phyloP scores from a whole-genome alignment of 2,113 vertebrate species.

The Psittacus erithacus region DNA sequence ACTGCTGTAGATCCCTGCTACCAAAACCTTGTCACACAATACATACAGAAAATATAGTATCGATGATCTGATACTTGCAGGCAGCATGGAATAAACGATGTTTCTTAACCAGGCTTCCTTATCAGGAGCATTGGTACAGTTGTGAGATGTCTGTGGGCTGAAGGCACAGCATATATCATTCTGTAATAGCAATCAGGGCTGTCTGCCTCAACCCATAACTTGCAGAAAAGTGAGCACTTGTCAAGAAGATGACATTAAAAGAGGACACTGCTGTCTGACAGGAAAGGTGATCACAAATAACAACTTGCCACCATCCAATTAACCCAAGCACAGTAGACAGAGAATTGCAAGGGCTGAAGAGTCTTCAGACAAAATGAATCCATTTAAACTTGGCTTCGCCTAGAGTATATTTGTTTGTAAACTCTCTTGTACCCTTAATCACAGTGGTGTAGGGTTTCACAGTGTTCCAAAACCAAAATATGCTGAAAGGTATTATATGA shows the following conservation, averaged over 20 bases:
- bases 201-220: background rate
- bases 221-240: background rate
- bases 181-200: background rate
- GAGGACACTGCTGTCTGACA: background rate
- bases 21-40: background rate
- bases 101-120: background rate
- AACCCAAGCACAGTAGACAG: background rate
- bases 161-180: background rate
- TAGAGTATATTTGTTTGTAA: background rate
- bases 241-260: background rate
- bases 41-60: background rate
- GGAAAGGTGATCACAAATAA: slow-evolving; percentile 22
- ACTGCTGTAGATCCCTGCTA: background rate
- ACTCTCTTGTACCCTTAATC: background rate
- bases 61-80: background rate
- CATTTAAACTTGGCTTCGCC: background rate
- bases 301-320: slow-evolving; percentile 24
- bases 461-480: background rate
- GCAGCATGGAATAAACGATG: background rate
- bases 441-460: background rate
- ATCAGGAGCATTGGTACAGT: background rate
- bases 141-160: background rate
- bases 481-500: background rate
- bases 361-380: background rate
- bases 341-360: background rate